Conservation (phyloP, 2,797 vertebrate genomes). For the Threskiornis aethiopicus region DNA sequence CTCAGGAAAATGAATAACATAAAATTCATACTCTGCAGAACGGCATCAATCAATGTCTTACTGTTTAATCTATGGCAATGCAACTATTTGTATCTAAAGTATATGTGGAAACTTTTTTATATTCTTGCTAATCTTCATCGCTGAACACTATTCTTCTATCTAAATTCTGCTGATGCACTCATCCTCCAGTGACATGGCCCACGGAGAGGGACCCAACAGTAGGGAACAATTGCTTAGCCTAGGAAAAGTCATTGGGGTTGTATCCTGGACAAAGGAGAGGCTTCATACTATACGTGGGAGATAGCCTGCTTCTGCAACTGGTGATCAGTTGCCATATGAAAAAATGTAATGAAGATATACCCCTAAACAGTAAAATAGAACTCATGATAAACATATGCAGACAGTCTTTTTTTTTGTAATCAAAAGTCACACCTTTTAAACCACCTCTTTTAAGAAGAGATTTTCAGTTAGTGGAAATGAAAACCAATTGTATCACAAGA, state of each 20-base stretch:
- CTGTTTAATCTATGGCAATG: background rate
- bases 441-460: background rate
- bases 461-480: background rate
- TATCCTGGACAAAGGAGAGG: background rate
- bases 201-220: background rate
- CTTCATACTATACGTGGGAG: background rate
- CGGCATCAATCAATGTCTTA: background rate
- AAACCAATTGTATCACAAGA: constrained; percentile 48
- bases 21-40: background rate
- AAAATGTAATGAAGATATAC: background rate
- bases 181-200: background rate
- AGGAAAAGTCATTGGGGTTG: background rate
- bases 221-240: background rate
- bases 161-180: background rate
- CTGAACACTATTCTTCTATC: background rate
- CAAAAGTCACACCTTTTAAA: background rate
- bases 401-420: background rate
- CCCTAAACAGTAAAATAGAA: background rate
- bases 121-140: background rate
- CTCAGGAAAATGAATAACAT: background rate
- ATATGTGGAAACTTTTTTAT: background rate
- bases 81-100: background rate
- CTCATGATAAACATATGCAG: background rate
- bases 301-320: background rate
- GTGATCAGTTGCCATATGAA: background rate